Conservation (phyloP, 2,888 invertebrate genomes). For the Tetranychus piercei region DNA sequence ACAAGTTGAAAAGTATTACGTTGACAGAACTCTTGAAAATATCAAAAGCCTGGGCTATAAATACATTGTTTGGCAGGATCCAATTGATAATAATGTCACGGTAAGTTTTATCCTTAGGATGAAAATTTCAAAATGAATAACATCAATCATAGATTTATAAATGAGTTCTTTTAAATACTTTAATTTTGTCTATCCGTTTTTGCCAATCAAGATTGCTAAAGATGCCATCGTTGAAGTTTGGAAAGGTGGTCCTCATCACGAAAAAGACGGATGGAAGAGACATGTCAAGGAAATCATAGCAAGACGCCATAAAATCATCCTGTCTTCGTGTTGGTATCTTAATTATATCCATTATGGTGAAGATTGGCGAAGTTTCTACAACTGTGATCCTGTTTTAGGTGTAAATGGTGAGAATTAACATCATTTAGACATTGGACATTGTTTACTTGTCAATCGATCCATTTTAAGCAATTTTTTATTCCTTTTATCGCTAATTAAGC, state of each 20-base stretch:
- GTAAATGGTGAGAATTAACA: background rate
- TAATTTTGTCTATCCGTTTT: background rate
- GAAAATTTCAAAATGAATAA: constrained; percentile 24
- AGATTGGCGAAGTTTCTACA: constrained; percentile 49
- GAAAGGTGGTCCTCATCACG: background rate
- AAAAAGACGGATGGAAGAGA: background rate
- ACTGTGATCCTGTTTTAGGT: constrained; percentile 25
- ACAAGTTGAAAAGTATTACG: constrained; percentile 26
- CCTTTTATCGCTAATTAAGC: constrained; percentile 15
- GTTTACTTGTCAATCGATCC: background rate
- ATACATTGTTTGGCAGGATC: constrained; percentile 30
- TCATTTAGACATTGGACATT: background rate
- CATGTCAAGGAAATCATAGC: background rate
- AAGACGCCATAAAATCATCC: constrained; percentile 44
- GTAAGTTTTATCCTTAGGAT: constrained; percentile 28
- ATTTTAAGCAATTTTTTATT: background rate
- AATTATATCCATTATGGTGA: constrained; percentile 48
- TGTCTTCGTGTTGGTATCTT: constrained; percentile 73
- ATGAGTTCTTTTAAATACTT: too few species aligned
- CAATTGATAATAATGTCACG: constrained; percentile 29
- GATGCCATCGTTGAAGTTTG: constrained; percentile 13
- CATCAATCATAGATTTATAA: background rate
- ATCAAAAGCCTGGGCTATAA: constrained; percentile 26
- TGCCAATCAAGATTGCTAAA: background rate
- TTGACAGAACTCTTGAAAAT: constrained; percentile 25